These are phyloP conservation scores for Tachystola acroxantha DNA, from an alignment of 2,888 invertebrate genomes.

Conservation along the genomic window DNA sequence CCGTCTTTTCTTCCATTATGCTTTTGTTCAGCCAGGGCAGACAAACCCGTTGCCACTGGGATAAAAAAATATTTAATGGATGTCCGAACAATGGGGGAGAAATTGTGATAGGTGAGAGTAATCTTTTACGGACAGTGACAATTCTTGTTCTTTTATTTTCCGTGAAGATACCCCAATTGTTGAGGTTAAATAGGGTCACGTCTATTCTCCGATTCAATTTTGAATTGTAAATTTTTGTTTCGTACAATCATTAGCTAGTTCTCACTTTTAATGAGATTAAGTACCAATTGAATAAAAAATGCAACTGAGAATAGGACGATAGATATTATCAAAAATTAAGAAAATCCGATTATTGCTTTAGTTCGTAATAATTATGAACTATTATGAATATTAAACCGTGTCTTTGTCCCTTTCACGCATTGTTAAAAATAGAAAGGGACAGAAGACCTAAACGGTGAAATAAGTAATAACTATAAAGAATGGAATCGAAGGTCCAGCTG, in stretches of 20 bases:
- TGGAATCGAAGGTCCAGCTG: no score
- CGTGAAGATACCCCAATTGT: slow-evolving; percentile 48
- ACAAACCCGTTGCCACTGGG: slow-evolving; percentile 62
- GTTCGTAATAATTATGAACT: no score
- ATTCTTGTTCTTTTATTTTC: slow-evolving; percentile 57
- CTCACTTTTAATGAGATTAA: slow-evolving; percentile 18
- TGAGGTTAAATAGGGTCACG: slow-evolving; percentile 61
- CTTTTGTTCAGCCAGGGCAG: slow-evolving; percentile 58
- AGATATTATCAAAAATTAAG: no score
- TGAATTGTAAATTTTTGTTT: slow-evolving; percentile 48
- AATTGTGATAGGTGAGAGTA: slow-evolving; percentile 77
- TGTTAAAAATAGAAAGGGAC: no score
- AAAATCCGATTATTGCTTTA: no score
- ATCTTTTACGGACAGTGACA: slow-evolving; percentile 60
- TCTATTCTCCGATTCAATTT: slow-evolving; percentile 41
- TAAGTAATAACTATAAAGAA: no score
- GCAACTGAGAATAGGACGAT: slow-evolving; percentile 2
- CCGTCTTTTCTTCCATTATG: slow-evolving; percentile 61
- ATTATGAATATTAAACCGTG: no score
- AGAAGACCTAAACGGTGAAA: no score
- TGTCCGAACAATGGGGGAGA: slow-evolving; percentile 64
- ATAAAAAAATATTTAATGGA: slow-evolving; percentile 62
- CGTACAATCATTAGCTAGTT: not conserved
- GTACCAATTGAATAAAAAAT: slow-evolving; percentile 19
- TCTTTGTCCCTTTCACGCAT: no score